A percentile compares a stretch with the other conserved stretches of the same genome.
phyloP scores from a whole-genome alignment of 2,888 invertebrate genomes.

The Lasioglossum leucozonium region DNA sequence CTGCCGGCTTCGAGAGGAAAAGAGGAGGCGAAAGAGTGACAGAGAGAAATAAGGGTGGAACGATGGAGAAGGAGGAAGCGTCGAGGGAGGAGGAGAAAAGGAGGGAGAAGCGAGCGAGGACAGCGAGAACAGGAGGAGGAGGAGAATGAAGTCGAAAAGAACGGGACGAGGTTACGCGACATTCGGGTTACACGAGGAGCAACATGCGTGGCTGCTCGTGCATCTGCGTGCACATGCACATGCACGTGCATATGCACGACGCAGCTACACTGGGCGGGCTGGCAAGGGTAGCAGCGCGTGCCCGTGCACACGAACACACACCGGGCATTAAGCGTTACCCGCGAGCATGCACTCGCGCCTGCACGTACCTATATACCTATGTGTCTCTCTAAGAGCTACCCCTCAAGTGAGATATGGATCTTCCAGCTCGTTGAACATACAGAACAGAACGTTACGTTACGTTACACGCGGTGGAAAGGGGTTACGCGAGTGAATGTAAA shows the following conservation, averaged over 20 bases:
- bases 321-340: conserved; percentile 44
- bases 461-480: conserved; percentile 55
- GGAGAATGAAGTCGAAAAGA: conserved; percentile 33
- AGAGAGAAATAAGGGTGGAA: neutral
- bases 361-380: conserved; percentile 27
- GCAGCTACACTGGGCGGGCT: neutral
- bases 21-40: neutral
- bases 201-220: conserved; percentile 39
- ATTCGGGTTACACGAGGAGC: conserved; percentile 49
- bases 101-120: neutral
- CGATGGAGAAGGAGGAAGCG: neutral
- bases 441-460: conserved; percentile 75
- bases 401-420: conserved; percentile 81
- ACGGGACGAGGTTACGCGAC: conserved; percentile 47
- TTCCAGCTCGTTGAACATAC: conserved; percentile 82
- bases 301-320: conserved; percentile 29
- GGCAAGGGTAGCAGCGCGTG: conserved; percentile 40
- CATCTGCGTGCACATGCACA: conserved; percentile 48
- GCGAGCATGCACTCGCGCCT: conserved; percentile 57
- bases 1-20: neutral
- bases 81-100: neutral
- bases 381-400: conserved; percentile 74
- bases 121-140: neutral
- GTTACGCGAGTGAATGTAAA: conserved; percentile 65
- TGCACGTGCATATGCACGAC: neutral